A percentile compares a stretch with the other conserved stretches of the same genome.
Conservation (phyloP, 2,797 vertebrate species). For the Gambusia yucatana region DNA sequence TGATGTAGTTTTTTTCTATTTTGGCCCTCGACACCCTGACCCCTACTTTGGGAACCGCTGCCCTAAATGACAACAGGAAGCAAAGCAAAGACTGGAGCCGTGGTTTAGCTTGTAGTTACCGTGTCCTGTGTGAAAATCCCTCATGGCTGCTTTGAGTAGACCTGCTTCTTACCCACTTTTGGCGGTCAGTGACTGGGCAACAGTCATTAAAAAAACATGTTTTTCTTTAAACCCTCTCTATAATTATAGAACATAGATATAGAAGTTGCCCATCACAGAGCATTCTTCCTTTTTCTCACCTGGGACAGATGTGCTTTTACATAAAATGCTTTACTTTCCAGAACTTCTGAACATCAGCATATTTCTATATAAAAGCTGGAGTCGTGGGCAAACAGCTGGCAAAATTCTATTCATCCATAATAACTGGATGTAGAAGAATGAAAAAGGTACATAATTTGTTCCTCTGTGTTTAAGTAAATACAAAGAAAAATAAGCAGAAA, state of each 20-base stretch:
- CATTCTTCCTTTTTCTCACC: conserved; percentile 4
- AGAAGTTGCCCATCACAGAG: conserved; percentile 63
- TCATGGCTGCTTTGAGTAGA: conserved; percentile 43
- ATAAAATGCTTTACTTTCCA: conserved; percentile 7
- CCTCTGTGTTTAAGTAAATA: neutral
- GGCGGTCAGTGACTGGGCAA: conserved; percentile 67
- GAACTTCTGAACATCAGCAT: conserved; percentile 2
- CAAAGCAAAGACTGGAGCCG: neutral
- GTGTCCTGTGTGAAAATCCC: conserved; percentile 52
- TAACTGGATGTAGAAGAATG: neutral
- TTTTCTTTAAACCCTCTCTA: neutral
- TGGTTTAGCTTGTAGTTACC: conserved; percentile 10
- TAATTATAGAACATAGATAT: neutral
- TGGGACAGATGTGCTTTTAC: neutral
- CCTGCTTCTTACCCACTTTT: conserved; percentile 34
- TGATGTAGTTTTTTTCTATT: too few species aligned
- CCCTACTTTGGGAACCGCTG: too few species aligned
- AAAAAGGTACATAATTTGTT: neutral
- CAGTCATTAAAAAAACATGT: conserved; percentile 4
- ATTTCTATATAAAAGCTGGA: neutral
- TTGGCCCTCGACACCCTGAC: too few species aligned
- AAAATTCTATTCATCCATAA: neutral
- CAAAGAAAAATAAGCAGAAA: neutral
- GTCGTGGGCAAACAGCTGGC: neutral
- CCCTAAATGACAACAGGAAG: neutral